Conservation (phyloP, 2,888 invertebrate genomes). For the Eupithecia tripunctaria region DNA sequence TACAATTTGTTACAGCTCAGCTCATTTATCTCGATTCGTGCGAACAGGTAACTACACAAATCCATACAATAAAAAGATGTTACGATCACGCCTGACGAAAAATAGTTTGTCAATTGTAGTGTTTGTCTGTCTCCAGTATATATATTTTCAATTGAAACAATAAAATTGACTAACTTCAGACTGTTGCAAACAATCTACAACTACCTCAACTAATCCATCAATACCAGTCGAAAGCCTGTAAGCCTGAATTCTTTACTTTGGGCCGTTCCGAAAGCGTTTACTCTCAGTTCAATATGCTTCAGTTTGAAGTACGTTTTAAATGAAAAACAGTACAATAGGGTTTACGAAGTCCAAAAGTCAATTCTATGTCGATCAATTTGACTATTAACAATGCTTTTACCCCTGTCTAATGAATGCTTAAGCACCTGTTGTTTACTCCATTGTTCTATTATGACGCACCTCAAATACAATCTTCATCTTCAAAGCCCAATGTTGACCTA, state of each 20-base stretch:
- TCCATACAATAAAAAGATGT: too few species aligned
- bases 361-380: background rate
- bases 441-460: background rate
- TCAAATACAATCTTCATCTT: slow-evolving; percentile 4
- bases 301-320: background rate
- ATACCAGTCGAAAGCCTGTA: too few species aligned
- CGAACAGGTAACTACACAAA: too few species aligned
- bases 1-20: too few species aligned
- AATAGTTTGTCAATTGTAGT: too few species aligned
- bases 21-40: too few species aligned
- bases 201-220: too few species aligned
- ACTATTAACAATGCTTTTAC: background rate
- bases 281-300: background rate
- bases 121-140: too few species aligned
- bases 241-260: background rate
- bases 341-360: slow-evolving; percentile 2
- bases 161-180: too few species aligned
- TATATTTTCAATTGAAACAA: too few species aligned
- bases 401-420: background rate
- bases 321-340: background rate
- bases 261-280: background rate
- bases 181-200: too few species aligned
- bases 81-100: too few species aligned
- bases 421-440: slow-evolving; percentile 3
- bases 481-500: slow-evolving; percentile 15